Evolutionary conservation across 2,888 invertebrate species (phyloP).

Genomic region (Drosophila fulvimacula): DNA sequence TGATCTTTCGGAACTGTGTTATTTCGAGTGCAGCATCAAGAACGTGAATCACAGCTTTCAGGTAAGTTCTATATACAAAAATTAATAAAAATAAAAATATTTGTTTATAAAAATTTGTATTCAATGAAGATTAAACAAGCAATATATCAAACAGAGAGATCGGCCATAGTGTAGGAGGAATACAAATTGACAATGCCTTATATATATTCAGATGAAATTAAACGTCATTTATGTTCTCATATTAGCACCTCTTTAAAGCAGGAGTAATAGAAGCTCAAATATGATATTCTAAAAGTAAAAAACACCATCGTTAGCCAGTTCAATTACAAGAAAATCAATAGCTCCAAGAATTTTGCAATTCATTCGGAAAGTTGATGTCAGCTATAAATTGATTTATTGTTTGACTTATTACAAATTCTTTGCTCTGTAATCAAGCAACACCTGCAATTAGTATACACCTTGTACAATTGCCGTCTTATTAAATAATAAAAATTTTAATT

Average conservation of each 20-base stretch:
- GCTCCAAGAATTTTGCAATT: not conserved
- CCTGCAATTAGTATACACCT: not conserved
- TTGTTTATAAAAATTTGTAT: too few relatives aligned
- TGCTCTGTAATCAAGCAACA: not conserved
- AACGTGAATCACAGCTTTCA: constrained; percentile 95
- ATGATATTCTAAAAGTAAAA: too few relatives aligned
- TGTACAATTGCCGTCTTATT: not conserved
- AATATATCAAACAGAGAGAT: too few relatives aligned
- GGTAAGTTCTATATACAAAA: too few relatives aligned
- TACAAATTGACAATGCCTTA: too few relatives aligned
- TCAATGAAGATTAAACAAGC: too few relatives aligned
- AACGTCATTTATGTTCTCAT: too few relatives aligned
- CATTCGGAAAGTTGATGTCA: not conserved
- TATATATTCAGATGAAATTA: too few relatives aligned
- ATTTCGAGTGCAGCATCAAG: constrained; percentile 94
- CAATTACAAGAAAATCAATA: not conserved
- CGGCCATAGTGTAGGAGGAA: too few relatives aligned
- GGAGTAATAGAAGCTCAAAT: too few relatives aligned
- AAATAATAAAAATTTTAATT: constrained; percentile 42
- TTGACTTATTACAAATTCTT: not conserved
- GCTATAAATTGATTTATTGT: constrained; percentile 4
- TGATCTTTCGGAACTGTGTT: constrained; percentile 92
- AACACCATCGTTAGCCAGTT: not conserved
- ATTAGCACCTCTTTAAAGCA: too few relatives aligned
- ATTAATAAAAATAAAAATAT: too few relatives aligned